Percentiles rank a stretch among this genome's conserved stretches.
These are phyloP conservation scores for Glaucidium brasilianum DNA, from an alignment of 2,113 vertebrate species.

Conservation along the genomic window DNA sequence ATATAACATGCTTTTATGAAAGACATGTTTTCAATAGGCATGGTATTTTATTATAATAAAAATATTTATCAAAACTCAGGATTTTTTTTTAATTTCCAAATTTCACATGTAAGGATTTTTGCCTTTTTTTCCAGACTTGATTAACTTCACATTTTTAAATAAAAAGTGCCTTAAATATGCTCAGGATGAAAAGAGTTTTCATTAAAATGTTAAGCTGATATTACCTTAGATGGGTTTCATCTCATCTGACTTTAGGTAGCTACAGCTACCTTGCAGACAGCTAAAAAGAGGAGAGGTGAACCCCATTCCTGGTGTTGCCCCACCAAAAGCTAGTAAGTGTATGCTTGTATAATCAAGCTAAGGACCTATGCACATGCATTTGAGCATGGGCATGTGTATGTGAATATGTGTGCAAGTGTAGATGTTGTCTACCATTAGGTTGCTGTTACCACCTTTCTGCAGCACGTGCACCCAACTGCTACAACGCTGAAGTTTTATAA, in stretches of 20 bases:
- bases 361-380: not conserved
- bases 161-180: constrained; percentile 32
- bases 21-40: not conserved
- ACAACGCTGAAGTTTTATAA: not conserved
- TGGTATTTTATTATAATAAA: constrained; percentile 39
- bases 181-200: not conserved
- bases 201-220: not conserved
- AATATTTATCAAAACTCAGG: constrained; percentile 62
- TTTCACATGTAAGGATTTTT: not conserved
- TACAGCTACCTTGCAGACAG: not conserved
- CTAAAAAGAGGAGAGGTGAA: not conserved
- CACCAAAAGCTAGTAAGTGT: not conserved
- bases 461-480: not conserved
- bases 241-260: not conserved
- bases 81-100: not conserved
- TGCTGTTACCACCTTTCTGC: not conserved
- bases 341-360: not conserved
- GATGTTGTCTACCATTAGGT: not conserved
- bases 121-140: not conserved
- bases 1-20: not conserved
- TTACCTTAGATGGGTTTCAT: not conserved
- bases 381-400: not conserved
- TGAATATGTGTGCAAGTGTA: not conserved
- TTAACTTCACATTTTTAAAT: not conserved
- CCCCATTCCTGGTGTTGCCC: not conserved